These are phyloP conservation scores for Cephus nigrinus DNA, from an alignment of 2,888 invertebrate genomes.

Conservation along the genomic window DNA sequence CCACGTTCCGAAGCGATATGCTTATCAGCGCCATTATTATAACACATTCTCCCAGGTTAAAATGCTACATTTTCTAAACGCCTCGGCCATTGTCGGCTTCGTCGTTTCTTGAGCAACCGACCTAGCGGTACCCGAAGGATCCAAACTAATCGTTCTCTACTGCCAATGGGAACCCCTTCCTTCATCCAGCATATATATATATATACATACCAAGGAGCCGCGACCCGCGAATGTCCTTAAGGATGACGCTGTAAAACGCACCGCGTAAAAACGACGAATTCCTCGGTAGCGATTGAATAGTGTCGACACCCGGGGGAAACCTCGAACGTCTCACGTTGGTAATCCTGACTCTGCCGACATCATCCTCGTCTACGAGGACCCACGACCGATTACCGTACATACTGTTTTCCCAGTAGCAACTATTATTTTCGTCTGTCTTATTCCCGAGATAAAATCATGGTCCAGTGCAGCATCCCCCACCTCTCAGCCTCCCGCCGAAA, in stretches of 20 bases:
- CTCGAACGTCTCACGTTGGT: neutral
- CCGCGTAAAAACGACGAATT: conserved; percentile 16
- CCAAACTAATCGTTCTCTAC: neutral
- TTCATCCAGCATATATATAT: neutral
- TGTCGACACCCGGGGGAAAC: conserved; percentile 6
- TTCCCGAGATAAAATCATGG: neutral
- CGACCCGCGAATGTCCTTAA: neutral
- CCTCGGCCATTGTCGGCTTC: neutral
- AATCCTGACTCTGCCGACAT: neutral
- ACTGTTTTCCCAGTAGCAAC: neutral
- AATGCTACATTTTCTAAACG: conserved; percentile 6
- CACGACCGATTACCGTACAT: neutral
- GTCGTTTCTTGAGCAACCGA: neutral
- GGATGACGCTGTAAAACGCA: neutral
- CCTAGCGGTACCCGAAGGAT: neutral
- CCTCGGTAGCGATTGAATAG: conserved; percentile 20
- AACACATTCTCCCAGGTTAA: conserved; percentile 3
- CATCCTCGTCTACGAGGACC: neutral
- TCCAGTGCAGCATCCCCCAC: too few species aligned
- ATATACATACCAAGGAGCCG: neutral
- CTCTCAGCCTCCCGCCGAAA: neutral
- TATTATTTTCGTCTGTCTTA: neutral
- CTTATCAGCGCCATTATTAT: conserved; percentile 6
- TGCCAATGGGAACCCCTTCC: neutral
- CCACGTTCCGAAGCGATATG: neutral